Percentiles rank a stretch among this genome's conserved stretches.
phyloP scores from a whole-genome alignment of 2,113 vertebrate genomes.

The Odocoileus hemionus region DNA sequence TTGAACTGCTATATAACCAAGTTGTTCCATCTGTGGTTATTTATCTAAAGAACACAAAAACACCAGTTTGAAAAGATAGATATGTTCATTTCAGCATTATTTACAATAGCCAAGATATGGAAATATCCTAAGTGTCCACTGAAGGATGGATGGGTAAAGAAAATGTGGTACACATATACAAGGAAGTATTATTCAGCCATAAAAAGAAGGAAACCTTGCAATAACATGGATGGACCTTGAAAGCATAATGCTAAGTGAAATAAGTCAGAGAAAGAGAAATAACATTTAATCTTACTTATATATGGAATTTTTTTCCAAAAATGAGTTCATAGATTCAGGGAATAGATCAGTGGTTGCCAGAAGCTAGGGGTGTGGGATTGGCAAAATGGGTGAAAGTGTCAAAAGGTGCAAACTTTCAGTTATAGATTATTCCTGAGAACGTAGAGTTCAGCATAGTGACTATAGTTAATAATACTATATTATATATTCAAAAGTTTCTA shows the following conservation, averaged over 20 bases:
- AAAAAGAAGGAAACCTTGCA: neutral
- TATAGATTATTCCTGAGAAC: neutral
- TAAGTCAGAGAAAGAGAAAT: neutral
- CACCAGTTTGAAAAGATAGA: neutral
- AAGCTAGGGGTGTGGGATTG: too few relatives aligned
- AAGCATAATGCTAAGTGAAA: neutral
- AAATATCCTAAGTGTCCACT: neutral
- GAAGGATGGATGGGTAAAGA: neutral
- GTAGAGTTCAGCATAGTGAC: neutral
- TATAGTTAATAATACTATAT: neutral
- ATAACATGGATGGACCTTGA: neutral
- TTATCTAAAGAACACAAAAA: neutral
- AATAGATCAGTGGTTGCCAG: neutral
- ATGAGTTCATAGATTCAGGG: neutral
- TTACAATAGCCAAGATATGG: neutral
- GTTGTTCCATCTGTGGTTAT: neutral
- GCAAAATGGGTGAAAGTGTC: neutral
- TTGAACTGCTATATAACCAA: neutral
- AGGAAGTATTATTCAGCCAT: neutral
- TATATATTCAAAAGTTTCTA: neutral
- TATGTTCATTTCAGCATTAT: neutral
- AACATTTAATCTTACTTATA: neutral
- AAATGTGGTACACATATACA: neutral
- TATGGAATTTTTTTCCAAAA: neutral
- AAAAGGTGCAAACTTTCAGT: neutral